Conservation (phyloP, 2,888 invertebrate species). For the Trichopria drosophilae region DNA sequence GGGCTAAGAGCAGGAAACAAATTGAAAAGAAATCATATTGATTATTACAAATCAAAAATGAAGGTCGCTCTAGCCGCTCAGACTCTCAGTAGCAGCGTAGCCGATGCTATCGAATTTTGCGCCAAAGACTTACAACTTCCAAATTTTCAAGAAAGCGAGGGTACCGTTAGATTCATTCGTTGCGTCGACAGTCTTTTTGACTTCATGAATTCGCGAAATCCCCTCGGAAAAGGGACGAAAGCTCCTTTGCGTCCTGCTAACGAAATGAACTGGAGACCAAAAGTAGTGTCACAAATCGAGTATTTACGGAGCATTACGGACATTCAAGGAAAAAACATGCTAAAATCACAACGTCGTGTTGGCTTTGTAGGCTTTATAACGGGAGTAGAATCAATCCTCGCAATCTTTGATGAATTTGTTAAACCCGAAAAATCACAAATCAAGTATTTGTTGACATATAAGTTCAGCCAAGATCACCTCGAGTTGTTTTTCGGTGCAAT, state of each 20-base stretch:
- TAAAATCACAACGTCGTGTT: constrained; percentile 2
- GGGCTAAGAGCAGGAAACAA: constrained; percentile 21
- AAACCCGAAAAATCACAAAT: no score
- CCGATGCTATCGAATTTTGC: constrained; percentile 8
- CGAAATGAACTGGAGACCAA: constrained; percentile 12
- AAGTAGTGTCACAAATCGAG: constrained; percentile 1
- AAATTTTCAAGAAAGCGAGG: constrained; percentile 12
- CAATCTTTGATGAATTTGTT: constrained; percentile 13
- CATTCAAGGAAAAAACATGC: neutral
- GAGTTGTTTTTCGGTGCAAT: no score
- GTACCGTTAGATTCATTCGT: constrained; percentile 16
- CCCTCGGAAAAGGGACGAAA: no score
- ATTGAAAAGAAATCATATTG: constrained; percentile 11
- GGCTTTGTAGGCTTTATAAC: constrained; percentile 15
- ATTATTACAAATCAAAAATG: constrained; percentile 9
- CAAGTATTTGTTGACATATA: no score
- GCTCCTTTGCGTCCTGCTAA: constrained; percentile 10
- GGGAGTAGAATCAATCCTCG: constrained; percentile 9
- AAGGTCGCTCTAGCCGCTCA: no score
- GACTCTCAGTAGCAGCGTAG: no score
- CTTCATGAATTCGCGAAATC: no score
- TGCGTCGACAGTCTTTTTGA: constrained; percentile 9
- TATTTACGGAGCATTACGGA: constrained; percentile 13
- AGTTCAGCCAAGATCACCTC: no score
- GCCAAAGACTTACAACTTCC: neutral